Evolutionary conservation across 2,113 vertebrate species (phyloP), one percentile per base, ranked within the genome.

Genomic region (Benitochromis conjunctus): DNA sequence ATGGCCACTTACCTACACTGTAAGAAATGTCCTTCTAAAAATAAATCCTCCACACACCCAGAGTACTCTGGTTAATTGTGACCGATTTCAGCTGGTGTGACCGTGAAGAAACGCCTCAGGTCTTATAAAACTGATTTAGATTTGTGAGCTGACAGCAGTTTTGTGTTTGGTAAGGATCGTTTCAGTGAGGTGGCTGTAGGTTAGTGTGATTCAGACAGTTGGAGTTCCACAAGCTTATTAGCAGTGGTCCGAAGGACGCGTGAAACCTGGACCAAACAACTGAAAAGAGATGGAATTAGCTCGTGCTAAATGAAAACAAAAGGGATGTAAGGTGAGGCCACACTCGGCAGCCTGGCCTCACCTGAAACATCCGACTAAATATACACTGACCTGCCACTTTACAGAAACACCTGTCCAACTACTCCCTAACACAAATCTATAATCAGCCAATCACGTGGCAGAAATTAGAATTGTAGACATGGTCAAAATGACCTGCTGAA

Each of bases 1-100:
- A 85, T 64, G 26, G 64, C 74, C 85, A 76, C 64, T 91, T 89
- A 87, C 34, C 38, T 2, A 10, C 91, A 76, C 91, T 92, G 89
- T 31, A 92, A 89, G 31, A 91, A 89, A n/a, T 87, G 56, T 78
- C 62, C 29, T 26, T 1, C 1, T 48, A 12, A 31, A 31, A 51
- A 76, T 7, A 31, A 51, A 19, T 46, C 18, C 1, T 7, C 46
- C 66, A 46, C 41, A 29, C 12, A 26, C 48, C 24, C 58, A 36
- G 9, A 11, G 10, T 10, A 11, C 19, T 55, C 69, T 3, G 43
- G 4, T 16, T 26, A 19, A 48, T 8, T 1, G 14, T 48, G 24
- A 29, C 11, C 3, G 0, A 0, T 5, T 74, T 74, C 46, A 51
- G 29, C 9, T 51, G 24, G 14, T 31, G 43, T n/a, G 43, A n/a